Evolutionary conservation across 2,797 vertebrate genomes (phyloP), one percentile per base, ranked within the genome.

Genomic region (Parauchenoglanis ngamensis): DNA sequence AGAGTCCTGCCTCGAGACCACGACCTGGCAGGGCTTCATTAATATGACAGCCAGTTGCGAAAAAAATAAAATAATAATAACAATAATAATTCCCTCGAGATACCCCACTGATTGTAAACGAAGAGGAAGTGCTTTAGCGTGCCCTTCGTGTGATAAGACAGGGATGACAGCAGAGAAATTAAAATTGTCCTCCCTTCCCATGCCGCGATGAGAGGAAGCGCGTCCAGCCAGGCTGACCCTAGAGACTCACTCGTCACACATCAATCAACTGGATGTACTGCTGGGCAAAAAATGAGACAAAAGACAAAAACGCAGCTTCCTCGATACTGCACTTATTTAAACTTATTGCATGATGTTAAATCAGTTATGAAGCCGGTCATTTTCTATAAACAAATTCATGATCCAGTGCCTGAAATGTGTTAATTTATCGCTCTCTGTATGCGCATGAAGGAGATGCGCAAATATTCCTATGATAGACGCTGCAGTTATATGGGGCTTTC

Each of bases 121-220:
- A 86, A 88, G 91, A 87, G 61, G 89, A 87, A 93, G 89, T 91
- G 93, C 92, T 92, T 90, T 88, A 85, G 86, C 80, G 81, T 88
- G 92, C 91, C 49, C 91, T 92, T 89, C 89, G 52, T 79, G 84
- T 80, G 90, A 92, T 89, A 90, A 89, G 89, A 31, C 31, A 31
- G 73, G 88, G 86, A 89, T 84, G 86, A 88, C 86, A 88, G 28
- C 63, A 59, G 59, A 87, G 88, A 83, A 67, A 88, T 92, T 92
- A 89, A 90, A 93, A 93, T 88, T 54, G 86, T 85, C 84, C 44
- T 80, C 84, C 88, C 68, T 83, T 68, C 63, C 79, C 76, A 21
- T 75, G 86, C 25, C 72, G 70, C 91, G 94, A 95, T 93, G 94
- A 94, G 90, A 73, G 56, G 87, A 80, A 92, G 46, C 67, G 89